Percentiles rank a stretch among this genome's conserved stretches.
Conservation (phyloP, 2,888 invertebrate genomes). For the Parelbella ahira region DNA sequence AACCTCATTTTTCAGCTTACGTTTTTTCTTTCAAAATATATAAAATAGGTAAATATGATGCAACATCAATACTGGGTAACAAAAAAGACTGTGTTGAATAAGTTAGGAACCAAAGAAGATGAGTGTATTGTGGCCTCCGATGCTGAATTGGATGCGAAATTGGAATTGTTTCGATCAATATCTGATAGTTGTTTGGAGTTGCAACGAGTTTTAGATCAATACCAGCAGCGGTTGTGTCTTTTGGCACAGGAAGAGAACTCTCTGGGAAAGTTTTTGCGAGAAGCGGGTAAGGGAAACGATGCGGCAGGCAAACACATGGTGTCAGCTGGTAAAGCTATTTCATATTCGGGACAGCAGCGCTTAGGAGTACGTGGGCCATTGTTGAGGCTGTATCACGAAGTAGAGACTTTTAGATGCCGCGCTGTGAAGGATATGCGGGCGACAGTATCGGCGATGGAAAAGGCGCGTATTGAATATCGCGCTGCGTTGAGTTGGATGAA, state of each 20-base stretch:
- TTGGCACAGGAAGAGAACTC: conserved; percentile 97
- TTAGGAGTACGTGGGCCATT: conserved; percentile 92
- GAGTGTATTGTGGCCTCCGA: conserved; percentile 98
- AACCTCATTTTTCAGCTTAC: conserved; percentile 6
- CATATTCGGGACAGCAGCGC: conserved; percentile 95
- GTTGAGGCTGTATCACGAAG: conserved; percentile 93
- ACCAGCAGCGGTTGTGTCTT: conserved; percentile 95
- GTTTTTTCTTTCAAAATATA: not conserved
- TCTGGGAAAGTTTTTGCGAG: conserved; percentile 96
- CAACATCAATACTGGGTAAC: conserved; percentile 99
- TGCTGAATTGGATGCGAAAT: conserved; percentile 97
- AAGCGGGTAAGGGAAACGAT: conserved; percentile 94
- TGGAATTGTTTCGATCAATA: conserved; percentile 95
- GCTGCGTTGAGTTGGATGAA: conserved; percentile 99
- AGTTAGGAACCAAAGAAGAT: conserved; percentile 98
- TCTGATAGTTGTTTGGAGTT: conserved; percentile 93
- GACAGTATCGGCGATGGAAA: conserved; percentile 97
- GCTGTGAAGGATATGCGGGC: conserved; percentile 96
- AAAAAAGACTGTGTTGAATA: conserved; percentile 95
- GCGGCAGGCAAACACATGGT: conserved; percentile 84
- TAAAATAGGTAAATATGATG: conserved; percentile 74
- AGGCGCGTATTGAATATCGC: conserved; percentile 96
- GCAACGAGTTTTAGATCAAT: conserved; percentile 93
- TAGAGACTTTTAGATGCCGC: conserved; percentile 97
- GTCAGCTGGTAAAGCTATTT: conserved; percentile 89